Conservation (phyloP, 2,888 invertebrate species). For the Tachystola acroxantha region DNA sequence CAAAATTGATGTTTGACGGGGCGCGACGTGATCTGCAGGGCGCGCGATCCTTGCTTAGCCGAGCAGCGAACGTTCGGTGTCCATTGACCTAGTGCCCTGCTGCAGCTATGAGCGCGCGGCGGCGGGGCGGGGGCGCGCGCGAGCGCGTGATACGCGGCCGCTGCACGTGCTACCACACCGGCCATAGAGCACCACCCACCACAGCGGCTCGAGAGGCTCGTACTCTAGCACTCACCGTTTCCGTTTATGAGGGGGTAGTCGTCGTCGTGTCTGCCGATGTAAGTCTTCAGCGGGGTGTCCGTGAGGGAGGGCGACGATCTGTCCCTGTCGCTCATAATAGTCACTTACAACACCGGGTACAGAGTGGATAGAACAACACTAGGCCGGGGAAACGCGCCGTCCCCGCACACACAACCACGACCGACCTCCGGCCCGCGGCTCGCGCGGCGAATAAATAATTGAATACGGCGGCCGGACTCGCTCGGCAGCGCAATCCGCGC, state of each 20-base stretch:
- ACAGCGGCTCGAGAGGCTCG: slow-evolving; percentile 11
- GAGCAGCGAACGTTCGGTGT: slow-evolving; percentile 9
- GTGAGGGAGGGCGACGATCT: slow-evolving; percentile 92
- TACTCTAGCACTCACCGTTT: slow-evolving; percentile 75
- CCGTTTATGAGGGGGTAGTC: slow-evolving; percentile 88
- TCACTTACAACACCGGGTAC: slow-evolving; percentile 64
- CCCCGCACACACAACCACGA: slow-evolving; percentile 66
- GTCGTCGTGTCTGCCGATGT: slow-evolving; percentile 90
- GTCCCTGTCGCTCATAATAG: slow-evolving; percentile 94
- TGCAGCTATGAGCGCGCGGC: slow-evolving; percentile 20
- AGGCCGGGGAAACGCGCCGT: slow-evolving; percentile 60
- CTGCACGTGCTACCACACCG: slow-evolving; percentile 16
- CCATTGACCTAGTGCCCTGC: slow-evolving; percentile 28
- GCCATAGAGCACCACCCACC: slow-evolving; percentile 23
- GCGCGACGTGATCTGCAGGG: slow-evolving; percentile 29
- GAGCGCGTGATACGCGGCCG: slow-evolving; percentile 32
- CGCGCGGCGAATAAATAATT: slow-evolving; percentile 72
- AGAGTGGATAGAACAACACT: slow-evolving; percentile 52
- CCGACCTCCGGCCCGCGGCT: slow-evolving; percentile 76
- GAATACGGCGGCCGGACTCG: slow-evolving; percentile 21
- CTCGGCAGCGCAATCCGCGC: slow-evolving; percentile 23
- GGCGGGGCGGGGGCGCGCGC: slow-evolving; percentile 21
- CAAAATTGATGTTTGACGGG: slow-evolving; percentile 35
- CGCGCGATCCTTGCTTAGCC: slow-evolving; percentile 12
- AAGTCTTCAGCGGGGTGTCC: slow-evolving; percentile 92